These are phyloP conservation scores for Cacatua alba DNA, from an alignment of 2,113 vertebrate genomes.

Conservation along the genomic window DNA sequence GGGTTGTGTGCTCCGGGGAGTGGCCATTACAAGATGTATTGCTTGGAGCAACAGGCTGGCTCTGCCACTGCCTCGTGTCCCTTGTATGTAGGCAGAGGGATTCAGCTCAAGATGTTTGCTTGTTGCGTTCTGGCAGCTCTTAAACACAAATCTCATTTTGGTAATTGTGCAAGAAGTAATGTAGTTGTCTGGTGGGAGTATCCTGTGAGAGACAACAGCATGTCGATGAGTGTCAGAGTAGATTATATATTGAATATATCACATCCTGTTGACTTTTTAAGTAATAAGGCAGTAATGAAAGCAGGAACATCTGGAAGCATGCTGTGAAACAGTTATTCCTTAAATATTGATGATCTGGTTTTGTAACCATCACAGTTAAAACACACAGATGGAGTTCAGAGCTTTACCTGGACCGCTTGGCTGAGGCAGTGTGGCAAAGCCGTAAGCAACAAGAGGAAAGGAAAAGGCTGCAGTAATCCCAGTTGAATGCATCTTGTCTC, in stretches of 20 bases:
- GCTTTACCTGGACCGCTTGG: neutral
- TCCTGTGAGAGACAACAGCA: neutral
- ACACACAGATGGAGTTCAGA: neutral
- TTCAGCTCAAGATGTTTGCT: neutral
- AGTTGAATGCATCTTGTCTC: accelerated
- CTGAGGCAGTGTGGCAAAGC: no score
- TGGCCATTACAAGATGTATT: accelerated
- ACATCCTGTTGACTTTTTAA: slow-evolving; percentile 39
- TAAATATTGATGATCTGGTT: neutral
- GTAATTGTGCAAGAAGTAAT: slow-evolving; percentile 60
- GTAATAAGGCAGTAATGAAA: slow-evolving; percentile 48
- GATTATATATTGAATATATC: slow-evolving; percentile 54
- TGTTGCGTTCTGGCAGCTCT: neutral
- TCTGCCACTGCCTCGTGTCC: neutral
- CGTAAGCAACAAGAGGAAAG: no score
- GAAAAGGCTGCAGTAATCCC: accelerated
- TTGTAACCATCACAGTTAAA: neutral
- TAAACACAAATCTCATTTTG: slow-evolving; percentile 1
- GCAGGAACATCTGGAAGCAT: slow-evolving; percentile 58
- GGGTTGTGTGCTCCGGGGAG: accelerated
- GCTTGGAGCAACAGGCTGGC: accelerated
- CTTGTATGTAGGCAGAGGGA: neutral
- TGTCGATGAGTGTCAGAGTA: slow-evolving; percentile 43
- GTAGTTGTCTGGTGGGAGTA: neutral
- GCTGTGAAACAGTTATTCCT: slow-evolving; percentile 27